Evolutionary conservation across 1,140 invertebrate genomes (phyloP), one percentile per base, ranked within the genome.

Genomic region (Brachionus paranguensis): DNA sequence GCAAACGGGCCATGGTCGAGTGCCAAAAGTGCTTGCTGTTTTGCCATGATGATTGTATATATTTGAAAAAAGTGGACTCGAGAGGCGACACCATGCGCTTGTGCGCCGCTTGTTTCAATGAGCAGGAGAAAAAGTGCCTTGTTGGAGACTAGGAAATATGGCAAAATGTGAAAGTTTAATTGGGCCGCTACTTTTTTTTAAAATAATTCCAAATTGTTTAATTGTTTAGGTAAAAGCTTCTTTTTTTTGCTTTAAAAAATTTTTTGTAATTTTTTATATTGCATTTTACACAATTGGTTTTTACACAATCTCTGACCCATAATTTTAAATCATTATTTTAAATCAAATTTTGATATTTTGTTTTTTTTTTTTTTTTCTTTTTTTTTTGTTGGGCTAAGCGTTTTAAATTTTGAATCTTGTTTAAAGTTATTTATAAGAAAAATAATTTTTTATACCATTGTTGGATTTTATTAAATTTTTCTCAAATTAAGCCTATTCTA

Each of bases 11-110:
- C 10, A 76, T 76, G 72, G 33, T 76, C 14, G 72, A 76, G 12
- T 76, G 72, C 47, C 43, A 76, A 76, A 76, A 76, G 20, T 76
- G 72, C 29, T 14, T 29, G 43, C 12, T 14, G 10, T 76, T 76
- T 76, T 50, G 17, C 2, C 72, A 76, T 14, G 45, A 76, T 76
- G 72, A 76, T 53, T 76, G 72, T 76, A n/a, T 76, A 50, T 76
- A 76, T 76, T 50, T 27, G 17, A 76, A 76, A 50, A 47, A 50
- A n/a, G 27, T 76, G 14, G 72, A 76, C 20, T 50, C 43, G 14
- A 76, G 72, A 53, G 17, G 1, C 20, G 70, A 74, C 1, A 45
- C 43, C 0, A n/a, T 76, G 43, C 43, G 33, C 2, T 27, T 76
- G 45, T 76, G 72, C 50, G 7, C 27, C 10, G 50, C 14, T 50